phyloP scores from a whole-genome alignment of 2,797 vertebrate genomes.

The Chiloscyllium punctatum region DNA sequence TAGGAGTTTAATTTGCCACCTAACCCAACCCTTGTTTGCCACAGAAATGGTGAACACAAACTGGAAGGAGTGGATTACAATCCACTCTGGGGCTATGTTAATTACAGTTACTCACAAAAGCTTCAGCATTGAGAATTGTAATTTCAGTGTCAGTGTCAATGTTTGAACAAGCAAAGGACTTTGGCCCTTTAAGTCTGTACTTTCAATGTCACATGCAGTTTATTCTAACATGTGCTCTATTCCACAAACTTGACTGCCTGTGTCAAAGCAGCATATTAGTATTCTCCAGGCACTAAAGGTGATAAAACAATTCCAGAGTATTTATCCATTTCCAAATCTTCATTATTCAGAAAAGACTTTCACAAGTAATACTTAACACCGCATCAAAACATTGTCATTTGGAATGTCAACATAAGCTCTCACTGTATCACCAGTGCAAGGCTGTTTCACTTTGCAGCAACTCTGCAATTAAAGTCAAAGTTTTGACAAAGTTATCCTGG shows the following conservation, averaged over 20 bases:
- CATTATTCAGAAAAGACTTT: background rate
- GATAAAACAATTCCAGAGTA: background rate
- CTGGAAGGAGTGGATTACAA: background rate
- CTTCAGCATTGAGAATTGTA: background rate
- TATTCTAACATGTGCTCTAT: background rate
- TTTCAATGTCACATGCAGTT: background rate
- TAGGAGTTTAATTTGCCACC: background rate
- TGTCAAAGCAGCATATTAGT: background rate
- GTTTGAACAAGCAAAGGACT: background rate
- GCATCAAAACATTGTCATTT: background rate
- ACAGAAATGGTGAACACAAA: background rate
- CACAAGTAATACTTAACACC: background rate
- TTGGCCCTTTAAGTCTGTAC: background rate
- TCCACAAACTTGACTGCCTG: background rate
- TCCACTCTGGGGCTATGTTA: background rate
- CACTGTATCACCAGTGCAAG: background rate
- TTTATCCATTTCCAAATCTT: background rate
- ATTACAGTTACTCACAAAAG: background rate
- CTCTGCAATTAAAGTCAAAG: too few relatives aligned
- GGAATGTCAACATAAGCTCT: background rate
- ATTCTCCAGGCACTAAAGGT: background rate
- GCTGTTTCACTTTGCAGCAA: background rate
- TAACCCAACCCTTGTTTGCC: background rate
- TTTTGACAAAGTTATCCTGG: too few relatives aligned
- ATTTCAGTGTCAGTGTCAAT: background rate